Evolutionary conservation across 2,888 invertebrate genomes (phyloP), one percentile per base, ranked within the genome.

Genomic region (Campaea margaritaria): DNA sequence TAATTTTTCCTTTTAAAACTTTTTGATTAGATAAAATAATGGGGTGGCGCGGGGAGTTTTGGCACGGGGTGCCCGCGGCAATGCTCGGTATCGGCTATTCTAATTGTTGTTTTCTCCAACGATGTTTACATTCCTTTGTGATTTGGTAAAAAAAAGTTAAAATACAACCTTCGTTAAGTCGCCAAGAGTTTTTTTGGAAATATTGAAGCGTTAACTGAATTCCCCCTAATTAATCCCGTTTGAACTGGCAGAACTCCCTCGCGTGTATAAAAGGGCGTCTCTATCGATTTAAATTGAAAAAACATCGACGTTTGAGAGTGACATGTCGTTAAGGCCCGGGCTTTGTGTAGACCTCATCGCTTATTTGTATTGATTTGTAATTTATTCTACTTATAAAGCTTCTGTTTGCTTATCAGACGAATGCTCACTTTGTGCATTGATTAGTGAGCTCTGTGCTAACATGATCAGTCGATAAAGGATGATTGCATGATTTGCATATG

Each of bases 11-110:
- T 91, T 93, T 92, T 92, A 92, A 93, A 93, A 93, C 91, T 93
- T 93, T 93, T 93, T 93, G 93, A 93, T 93, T 93, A 93, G 93
- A 93, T 93, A 91, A 92, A 93, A 93, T 92, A 92, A 91, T 89
- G 87, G 92, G 91, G 93, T 86, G 91, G 87, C 73, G 71, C 73
- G 81, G 81, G 86, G 86, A 75, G 85, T 82, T 66, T 70, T 68
- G 72, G 70, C 72, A 74, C 74, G 77, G 65, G 69, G 83, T 69
- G 86, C 89, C 80, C 82, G 81, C 83, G 85, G 89, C 89, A 21
- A 81, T 87, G 80, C 83, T 83, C 89, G 84, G 87, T 91, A 92
- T 91, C 88, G 86, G 85, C 83, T 84, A 87, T 90, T 91, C 87
- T 91, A 91, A 91, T 91, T 91, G 87, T 91, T 92, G 89, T 92